Evolutionary conservation across 1,140 invertebrate genomes (phyloP), one percentile per base, ranked within the genome.

Genomic region (Steinernema feltiae): DNA sequence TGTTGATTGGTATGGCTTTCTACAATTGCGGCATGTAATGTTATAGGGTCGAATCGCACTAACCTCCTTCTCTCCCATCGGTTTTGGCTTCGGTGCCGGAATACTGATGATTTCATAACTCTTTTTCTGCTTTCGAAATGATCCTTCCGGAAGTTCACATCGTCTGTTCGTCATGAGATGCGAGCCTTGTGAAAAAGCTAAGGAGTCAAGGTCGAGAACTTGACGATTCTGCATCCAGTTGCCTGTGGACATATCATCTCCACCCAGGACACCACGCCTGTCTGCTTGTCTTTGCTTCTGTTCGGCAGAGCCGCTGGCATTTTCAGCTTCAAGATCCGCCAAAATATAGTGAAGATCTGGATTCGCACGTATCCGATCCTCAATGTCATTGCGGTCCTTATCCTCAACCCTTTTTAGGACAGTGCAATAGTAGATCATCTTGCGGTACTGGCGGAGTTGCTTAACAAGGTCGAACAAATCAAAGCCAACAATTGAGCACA

Each of bases 381-480:
- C 90, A 70, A 99, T 92, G 78, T 91, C 90, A 46, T 91, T 90
- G 12, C 93, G 90, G 84, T 99, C 95, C 80, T 97, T 93, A 1
- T 92, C 96, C 86, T 98, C 95, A 0, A 95, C 94, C 24, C 93
- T 93, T 0, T 95, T 94, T 81, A 99, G 87, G 84, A 97, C 90
- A n/a, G 96, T 99, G 86, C 97, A 99, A 87, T 97, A 98, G 0
- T 98, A 89, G 85, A 98, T 91, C 91, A 97, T 97, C 81, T 95
- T 91, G 31, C 96, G 89, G 85, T 98, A 91, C 82, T 95, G 93
- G 83, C 96, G 93, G 0, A 99, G 88, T 12, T 12, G 7, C 41
- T 97, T 97, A 46, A 99, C 97, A 77, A 99, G 96, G 83, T 98
- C 94, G 88, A 99, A 99, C 84, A 94, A 95, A 84, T 96, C 93